Conservation (phyloP, 2,888 invertebrate species). For the Lottia scabra region DNA sequence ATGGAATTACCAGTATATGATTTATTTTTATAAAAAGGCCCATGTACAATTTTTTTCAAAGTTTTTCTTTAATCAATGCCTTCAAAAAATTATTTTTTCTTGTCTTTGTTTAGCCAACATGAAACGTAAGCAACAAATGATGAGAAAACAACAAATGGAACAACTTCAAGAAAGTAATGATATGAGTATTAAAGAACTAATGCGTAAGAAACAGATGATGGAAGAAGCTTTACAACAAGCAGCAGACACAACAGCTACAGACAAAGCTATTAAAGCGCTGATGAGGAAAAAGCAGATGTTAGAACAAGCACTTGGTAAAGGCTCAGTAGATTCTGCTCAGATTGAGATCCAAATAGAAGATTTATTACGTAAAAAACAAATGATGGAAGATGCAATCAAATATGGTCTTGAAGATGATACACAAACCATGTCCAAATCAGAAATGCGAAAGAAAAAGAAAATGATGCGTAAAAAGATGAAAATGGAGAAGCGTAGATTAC, state of each 20-base stretch:
- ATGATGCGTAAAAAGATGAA: slow-evolving; percentile 37
- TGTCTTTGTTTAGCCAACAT: slow-evolving; percentile 10
- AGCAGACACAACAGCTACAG: not conserved
- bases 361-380: not conserved
- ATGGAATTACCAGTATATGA: too few relatives aligned
- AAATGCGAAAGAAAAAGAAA: slow-evolving; percentile 32
- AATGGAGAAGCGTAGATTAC: slow-evolving; percentile 34
- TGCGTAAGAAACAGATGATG: slow-evolving; percentile 25
- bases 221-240: slow-evolving; percentile 21
- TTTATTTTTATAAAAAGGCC: too few relatives aligned
- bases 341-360: not conserved
- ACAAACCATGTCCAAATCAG: not conserved
- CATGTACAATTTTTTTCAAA: too few relatives aligned
- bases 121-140: slow-evolving; percentile 40
- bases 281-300: slow-evolving; percentile 31
- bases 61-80: too few relatives aligned
- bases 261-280: slow-evolving; percentile 19
- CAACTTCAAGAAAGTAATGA: slow-evolving; percentile 24
- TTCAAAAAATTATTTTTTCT: not conserved
- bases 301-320: slow-evolving; percentile 9
- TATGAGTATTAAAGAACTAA: slow-evolving; percentile 27
- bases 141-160: slow-evolving; percentile 24
- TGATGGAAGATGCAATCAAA: not conserved
- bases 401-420: not conserved
- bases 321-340: slow-evolving; percentile 1